These are phyloP conservation scores for Panorpa germanica DNA, from an alignment of 2,888 invertebrate genomes.

Conservation along the genomic window DNA sequence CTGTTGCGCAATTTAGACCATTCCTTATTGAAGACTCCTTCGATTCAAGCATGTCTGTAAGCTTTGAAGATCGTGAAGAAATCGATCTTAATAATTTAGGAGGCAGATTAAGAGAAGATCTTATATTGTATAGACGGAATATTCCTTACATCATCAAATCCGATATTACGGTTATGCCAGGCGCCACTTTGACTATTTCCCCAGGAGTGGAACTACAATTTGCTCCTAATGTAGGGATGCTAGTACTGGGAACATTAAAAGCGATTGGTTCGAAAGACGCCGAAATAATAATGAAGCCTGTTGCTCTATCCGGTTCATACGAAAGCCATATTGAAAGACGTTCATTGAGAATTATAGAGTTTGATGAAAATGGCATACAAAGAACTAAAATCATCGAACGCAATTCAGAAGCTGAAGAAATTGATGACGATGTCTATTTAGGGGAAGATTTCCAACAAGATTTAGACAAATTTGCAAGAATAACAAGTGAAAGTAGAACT, in stretches of 20 bases:
- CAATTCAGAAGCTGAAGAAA: too few species aligned
- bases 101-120: slow-evolving; percentile 50
- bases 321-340: slow-evolving; percentile 23
- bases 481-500: slow-evolving; percentile 13
- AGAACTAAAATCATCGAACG: too few species aligned
- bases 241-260: slow-evolving; percentile 77
- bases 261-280: slow-evolving; percentile 61
- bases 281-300: slow-evolving; percentile 63
- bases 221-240: slow-evolving; percentile 85
- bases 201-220: slow-evolving; percentile 87
- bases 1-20: slow-evolving; percentile 78
- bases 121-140: slow-evolving; percentile 39
- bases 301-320: too few species aligned
- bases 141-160: slow-evolving; percentile 63
- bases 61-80: slow-evolving; percentile 34
- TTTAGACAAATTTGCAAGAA: too few species aligned
- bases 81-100: slow-evolving; percentile 51
- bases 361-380: slow-evolving; percentile 20
- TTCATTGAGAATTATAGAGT: slow-evolving; percentile 25
- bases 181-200: slow-evolving; percentile 64
- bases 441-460: too few species aligned
- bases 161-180: slow-evolving; percentile 96
- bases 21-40: slow-evolving; percentile 62
- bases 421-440: too few species aligned
- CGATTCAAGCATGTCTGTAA: slow-evolving; percentile 55